Percentiles rank a stretch among this genome's conserved stretches.
These are phyloP conservation scores for Sebastes steindachneri DNA, from an alignment of 2,797 vertebrate species.

Conservation along the genomic window DNA sequence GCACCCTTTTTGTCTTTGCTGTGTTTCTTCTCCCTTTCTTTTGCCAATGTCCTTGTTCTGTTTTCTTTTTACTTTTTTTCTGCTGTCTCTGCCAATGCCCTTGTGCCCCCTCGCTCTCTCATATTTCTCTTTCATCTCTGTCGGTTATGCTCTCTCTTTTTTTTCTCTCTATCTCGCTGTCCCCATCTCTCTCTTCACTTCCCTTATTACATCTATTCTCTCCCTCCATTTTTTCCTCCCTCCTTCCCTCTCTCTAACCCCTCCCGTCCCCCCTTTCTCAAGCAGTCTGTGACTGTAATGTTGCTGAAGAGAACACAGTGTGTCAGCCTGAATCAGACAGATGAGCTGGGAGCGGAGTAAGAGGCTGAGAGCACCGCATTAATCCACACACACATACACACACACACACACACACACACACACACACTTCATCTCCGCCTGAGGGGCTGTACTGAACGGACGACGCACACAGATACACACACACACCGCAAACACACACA, in stretches of 20 bases:
- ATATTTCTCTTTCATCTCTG: slow-evolving; percentile 53
- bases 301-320: slow-evolving; percentile 79
- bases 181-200: slow-evolving; percentile 55
- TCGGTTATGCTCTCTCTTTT: slow-evolving; percentile 35
- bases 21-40: slow-evolving; percentile 19
- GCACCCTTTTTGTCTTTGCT: slow-evolving; percentile 16
- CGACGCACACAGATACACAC: slow-evolving; percentile 18
- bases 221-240: slow-evolving; percentile 41
- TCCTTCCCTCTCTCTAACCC: slow-evolving; percentile 8
- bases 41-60: slow-evolving; percentile 40
- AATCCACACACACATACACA: slow-evolving; percentile 56
- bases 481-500: slow-evolving; percentile 7
- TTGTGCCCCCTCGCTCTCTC: slow-evolving; percentile 39
- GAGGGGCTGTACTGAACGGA: slow-evolving; percentile 43
- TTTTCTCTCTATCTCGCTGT: slow-evolving; percentile 23
- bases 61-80: slow-evolving; percentile 31
- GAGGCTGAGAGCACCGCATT: slow-evolving; percentile 76
- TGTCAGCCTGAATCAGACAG: slow-evolving; percentile 82
- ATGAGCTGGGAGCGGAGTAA: slow-evolving; percentile 77
- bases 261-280: slow-evolving; percentile 36
- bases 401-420: slow-evolving; percentile 13
- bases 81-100: slow-evolving; percentile 39
- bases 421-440: slow-evolving; percentile 41
- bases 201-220: slow-evolving; percentile 40
- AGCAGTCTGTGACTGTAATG: slow-evolving; percentile 73